A percentile compares a stretch with the other conserved stretches of the same genome.
phyloP scores from a whole-genome alignment of 2,113 vertebrate species.

The Lanius collurio region DNA sequence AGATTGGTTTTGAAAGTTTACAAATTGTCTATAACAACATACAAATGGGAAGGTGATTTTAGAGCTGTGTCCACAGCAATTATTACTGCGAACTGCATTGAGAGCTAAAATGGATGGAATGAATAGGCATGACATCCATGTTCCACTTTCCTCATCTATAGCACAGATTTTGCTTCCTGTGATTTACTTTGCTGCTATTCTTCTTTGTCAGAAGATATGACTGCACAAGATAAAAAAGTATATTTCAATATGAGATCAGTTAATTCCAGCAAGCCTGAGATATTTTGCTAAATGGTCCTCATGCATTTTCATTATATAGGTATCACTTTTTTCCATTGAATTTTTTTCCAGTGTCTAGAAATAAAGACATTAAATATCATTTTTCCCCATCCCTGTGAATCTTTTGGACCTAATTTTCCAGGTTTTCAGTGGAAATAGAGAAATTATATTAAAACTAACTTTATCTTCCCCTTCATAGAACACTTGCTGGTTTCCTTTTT shows the following conservation, averaged over 20 bases:
- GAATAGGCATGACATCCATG: not conserved
- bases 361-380: not conserved
- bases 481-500: not conserved
- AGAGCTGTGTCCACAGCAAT: not conserved
- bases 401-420: not conserved
- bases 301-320: not conserved
- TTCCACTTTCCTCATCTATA: not conserved
- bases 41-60: not conserved
- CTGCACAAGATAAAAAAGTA: not conserved
- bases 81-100: not conserved
- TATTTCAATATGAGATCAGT: not conserved
- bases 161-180: not conserved
- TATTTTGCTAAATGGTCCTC: not conserved
- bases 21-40: conserved; percentile 43
- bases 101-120: not conserved
- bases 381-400: not conserved
- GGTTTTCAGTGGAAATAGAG: not conserved
- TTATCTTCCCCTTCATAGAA: not conserved
- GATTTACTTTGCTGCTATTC: not conserved
- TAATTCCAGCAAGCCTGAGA: not conserved
- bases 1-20: not conserved
- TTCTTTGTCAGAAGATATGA: not conserved
- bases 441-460: not conserved
- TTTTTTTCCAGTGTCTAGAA: not conserved
- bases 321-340: not conserved